Percentiles rank a stretch among this genome's conserved stretches.
Evolutionary conservation across 1,140 invertebrate species (phyloP).

Genomic region (Parapsyche elsis): DNA sequence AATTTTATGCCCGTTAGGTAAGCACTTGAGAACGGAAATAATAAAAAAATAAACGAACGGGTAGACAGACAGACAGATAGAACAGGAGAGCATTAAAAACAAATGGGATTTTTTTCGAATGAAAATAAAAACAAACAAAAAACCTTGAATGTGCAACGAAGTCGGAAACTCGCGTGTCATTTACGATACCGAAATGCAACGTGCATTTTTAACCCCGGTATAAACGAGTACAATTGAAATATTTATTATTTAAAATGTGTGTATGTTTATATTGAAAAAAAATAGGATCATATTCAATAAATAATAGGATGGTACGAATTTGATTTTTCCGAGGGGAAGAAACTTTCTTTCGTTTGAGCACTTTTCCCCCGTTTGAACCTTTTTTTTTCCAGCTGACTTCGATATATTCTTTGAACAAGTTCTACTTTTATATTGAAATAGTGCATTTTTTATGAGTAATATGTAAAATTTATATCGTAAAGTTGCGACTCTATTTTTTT

Average conservation of each 20-base stretch:
- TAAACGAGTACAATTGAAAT: too few species aligned
- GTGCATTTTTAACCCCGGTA: too few species aligned
- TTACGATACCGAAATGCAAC: background rate
- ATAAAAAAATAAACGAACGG: background rate
- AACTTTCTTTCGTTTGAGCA: background rate
- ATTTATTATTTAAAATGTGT: too few species aligned
- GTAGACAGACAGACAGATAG: background rate
- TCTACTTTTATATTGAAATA: background rate
- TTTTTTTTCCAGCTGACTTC: background rate
- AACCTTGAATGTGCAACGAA: background rate
- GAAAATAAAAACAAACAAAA: slow-evolving; percentile 3
- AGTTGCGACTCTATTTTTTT: too few species aligned
- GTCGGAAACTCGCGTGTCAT: background rate
- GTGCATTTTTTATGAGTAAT: background rate
- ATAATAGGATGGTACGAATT: too few species aligned
- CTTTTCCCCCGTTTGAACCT: background rate
- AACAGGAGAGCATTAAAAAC: background rate
- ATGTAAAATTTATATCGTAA: too few species aligned
- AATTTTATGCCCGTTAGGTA: too few species aligned
- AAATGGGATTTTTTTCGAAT: background rate
- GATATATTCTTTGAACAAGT: background rate
- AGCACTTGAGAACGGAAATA: background rate
- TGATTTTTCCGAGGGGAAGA: background rate
- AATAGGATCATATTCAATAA: too few species aligned
- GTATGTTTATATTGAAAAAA: too few species aligned